phyloP scores from a whole-genome alignment of 2,113 vertebrate genomes.

The Entomyzon cyanotis region DNA sequence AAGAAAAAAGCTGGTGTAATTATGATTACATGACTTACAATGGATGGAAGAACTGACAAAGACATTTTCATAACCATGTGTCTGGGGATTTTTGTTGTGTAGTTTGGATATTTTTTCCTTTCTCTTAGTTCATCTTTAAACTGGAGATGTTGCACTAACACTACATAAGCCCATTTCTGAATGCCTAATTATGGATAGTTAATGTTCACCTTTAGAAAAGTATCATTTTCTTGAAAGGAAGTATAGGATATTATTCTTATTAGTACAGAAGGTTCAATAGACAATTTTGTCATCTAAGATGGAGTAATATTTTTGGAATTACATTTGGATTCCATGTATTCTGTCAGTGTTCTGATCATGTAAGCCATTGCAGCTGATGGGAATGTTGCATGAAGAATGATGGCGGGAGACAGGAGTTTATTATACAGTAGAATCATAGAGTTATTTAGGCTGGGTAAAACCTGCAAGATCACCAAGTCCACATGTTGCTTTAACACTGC shows the following conservation, averaged over 20 bases:
- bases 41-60: background rate
- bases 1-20: background rate
- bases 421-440: background rate
- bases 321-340: background rate
- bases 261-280: background rate
- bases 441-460: background rate
- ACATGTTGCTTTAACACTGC: background rate
- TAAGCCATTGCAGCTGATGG: background rate
- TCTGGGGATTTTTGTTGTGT: background rate
- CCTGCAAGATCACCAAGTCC: background rate
- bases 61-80: background rate
- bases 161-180: background rate
- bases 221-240: background rate
- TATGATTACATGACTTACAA: background rate
- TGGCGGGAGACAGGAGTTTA: background rate
- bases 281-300: background rate
- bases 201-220: background rate
- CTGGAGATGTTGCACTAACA: background rate
- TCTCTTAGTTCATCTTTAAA: background rate
- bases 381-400: background rate
- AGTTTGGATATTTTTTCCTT: background rate
- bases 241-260: background rate
- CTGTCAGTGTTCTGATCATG: background rate
- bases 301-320: background rate
- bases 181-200: background rate